phyloP scores from a whole-genome alignment of 2,888 invertebrate species.

The Thereva unica region DNA sequence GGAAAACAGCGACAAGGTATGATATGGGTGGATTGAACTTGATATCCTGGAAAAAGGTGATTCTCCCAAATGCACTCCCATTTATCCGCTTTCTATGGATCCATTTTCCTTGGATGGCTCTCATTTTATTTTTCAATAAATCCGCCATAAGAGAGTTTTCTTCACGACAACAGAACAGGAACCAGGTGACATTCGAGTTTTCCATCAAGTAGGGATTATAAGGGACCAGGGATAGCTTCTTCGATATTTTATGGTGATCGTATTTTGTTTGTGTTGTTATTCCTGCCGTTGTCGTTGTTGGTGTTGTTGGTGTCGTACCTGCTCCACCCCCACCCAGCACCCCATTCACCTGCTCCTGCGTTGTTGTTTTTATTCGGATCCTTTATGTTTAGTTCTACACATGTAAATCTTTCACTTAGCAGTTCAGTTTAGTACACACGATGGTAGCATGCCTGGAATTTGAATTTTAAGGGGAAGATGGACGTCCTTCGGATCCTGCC shows the following conservation, averaged over 20 bases:
- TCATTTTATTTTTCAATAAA: conserved; percentile 33
- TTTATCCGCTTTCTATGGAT: conserved; percentile 20
- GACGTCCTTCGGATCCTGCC: no score
- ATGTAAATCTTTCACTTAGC: no score
- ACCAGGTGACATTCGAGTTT: conserved; percentile 30
- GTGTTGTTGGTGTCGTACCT: no score
- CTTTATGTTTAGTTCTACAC: no score
- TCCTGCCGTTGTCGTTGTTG: no score
- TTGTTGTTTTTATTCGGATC: no score
- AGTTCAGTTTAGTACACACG: no score
- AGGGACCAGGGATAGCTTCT: conserved; percentile 25
- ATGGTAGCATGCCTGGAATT: no score
- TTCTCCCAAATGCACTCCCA: conserved; percentile 30
- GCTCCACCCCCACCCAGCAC: no score
- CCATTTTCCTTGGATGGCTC: conserved; percentile 30
- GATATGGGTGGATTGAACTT: conserved; percentile 35
- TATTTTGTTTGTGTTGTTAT: conserved; percentile 1
- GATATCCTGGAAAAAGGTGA: conserved; percentile 30
- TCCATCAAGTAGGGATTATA: conserved; percentile 25
- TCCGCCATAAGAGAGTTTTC: conserved; percentile 19
- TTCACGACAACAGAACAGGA: conserved; percentile 2
- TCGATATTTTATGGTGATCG: conserved; percentile 13
- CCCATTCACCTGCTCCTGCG: no score
- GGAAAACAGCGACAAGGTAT: conserved; percentile 34
- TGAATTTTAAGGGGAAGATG: no score